Base-by-base conservation (phyloP, 1,140 invertebrate species). In the Rhagoletis pomonella region DNA sequence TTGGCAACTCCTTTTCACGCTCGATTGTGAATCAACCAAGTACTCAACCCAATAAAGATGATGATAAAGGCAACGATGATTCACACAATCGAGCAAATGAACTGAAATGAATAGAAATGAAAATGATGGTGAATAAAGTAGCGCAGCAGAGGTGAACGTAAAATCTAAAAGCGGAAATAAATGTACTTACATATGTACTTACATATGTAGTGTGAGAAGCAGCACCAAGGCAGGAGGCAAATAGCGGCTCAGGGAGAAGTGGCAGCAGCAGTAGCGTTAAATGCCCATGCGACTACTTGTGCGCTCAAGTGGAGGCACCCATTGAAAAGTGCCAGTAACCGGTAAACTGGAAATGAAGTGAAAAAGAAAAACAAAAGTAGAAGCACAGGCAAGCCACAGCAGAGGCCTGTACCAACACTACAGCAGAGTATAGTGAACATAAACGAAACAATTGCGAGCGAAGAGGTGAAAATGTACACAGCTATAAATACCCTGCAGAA, bases 31-130 rank as follows among this genome's bases (percentile, higher is more conserved):
- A 19, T 10, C 55, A 39, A 42, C 29, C 19, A 6, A 62, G 17
- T 42, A 62, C 84, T 85, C 59, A 59, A 85, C 55, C 58, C 58
- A 62, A 85, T 85, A 62, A 85, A 85, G 84, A 60, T 62, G 84
- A 92, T 90, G 90, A 89, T 85, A n/a, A 55, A 55, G 4, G 50
- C 50, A 14, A 47, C 44, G 84, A 92, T 90, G 90, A 90, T 87
- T 90, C 90, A 90, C 89, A 91, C 91, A 91, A 91, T 91, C 86
- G 89, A 89, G 90, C 89, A 91, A 92, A 91, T 91, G 91, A 91
- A 91, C 89, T 90, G 90, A 89, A 91, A 90, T 89, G 89, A 90
- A 91, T 89, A 87, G 91, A 88, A 91, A 91, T 50, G 64, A 86
- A 85, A 62, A 59, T 85, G 50, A 62, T 62, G 59, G 10, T 12